These are phyloP conservation scores for Brachyrhaphis roseni DNA, from an alignment of 2,797 vertebrate genomes.

Conservation along the genomic window DNA sequence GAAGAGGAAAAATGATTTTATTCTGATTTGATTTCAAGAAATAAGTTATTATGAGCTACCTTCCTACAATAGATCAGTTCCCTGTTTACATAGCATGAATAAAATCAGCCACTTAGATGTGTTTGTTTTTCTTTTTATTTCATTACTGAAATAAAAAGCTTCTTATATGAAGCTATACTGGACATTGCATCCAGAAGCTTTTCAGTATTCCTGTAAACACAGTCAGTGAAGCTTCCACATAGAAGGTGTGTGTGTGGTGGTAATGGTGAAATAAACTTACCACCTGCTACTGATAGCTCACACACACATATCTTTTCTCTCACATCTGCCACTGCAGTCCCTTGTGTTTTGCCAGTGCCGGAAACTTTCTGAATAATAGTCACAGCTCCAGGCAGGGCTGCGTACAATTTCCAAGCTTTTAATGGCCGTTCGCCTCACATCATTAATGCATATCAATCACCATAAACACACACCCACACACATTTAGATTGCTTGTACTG, in stretches of 20 bases:
- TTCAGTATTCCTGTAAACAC: slow-evolving; percentile 45
- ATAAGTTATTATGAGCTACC: slow-evolving; percentile 26
- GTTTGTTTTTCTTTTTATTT: slow-evolving; percentile 25
- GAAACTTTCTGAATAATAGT: slow-evolving; percentile 77
- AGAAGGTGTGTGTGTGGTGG: slow-evolving; percentile 16
- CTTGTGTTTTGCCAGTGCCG: slow-evolving; percentile 72
- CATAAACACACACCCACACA: slow-evolving; percentile 52
- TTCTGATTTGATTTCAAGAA: slow-evolving; percentile 42
- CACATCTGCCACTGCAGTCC: slow-evolving; percentile 73
- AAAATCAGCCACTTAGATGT: slow-evolving; percentile 5
- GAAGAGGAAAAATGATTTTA: slow-evolving; percentile 47
- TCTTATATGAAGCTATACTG: slow-evolving; percentile 35
- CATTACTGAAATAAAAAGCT: slow-evolving; percentile 30
- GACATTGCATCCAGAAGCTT: slow-evolving; percentile 54
- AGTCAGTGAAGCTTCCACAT: slow-evolving; percentile 56
- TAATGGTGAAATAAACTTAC: slow-evolving; percentile 78
- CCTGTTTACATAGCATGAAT: slow-evolving; percentile 5
- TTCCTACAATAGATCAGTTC: slow-evolving; percentile 10
- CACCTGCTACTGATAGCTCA: slow-evolving; percentile 81
- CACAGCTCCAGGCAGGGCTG: slow-evolving; percentile 68
- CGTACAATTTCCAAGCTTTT: slow-evolving; percentile 70
- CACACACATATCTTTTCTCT: slow-evolving; percentile 36
- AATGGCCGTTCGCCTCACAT: slow-evolving; percentile 71
- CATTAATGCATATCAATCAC: slow-evolving; percentile 78
- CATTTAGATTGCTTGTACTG: slow-evolving; percentile 30